phyloP scores from a whole-genome alignment of 2,888 invertebrate species.

The Nemoura dubitans region DNA sequence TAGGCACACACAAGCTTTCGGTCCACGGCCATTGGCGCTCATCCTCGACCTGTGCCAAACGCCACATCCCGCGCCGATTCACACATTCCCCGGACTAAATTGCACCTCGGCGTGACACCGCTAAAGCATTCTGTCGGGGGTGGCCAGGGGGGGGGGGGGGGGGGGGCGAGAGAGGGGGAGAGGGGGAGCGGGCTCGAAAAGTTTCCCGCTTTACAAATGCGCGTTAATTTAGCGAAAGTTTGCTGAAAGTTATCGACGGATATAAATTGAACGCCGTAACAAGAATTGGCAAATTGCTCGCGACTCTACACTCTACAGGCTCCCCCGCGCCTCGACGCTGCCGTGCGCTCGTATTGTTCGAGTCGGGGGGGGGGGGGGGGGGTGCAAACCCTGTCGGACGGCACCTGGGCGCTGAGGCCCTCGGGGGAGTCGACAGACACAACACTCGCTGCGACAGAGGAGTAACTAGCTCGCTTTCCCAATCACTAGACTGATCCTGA shows the following conservation, averaged over 20 bases:
- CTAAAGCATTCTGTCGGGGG: background rate
- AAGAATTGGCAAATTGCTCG: background rate
- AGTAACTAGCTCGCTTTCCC: too few species aligned
- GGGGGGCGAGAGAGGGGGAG: background rate
- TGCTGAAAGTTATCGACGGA: background rate
- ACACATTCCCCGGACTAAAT: background rate
- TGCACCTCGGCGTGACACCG: background rate
- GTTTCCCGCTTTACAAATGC: slow-evolving; percentile 1
- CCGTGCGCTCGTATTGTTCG: too few species aligned
- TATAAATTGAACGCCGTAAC: background rate
- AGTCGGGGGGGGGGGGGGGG: too few species aligned
- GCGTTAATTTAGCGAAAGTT: background rate
- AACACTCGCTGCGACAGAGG: too few species aligned
- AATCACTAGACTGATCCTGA: too few species aligned
- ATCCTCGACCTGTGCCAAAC: too few species aligned
- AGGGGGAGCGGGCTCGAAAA: background rate
- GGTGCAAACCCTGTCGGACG: too few species aligned
- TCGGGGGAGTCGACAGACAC: too few species aligned
- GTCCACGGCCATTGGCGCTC: too few species aligned
- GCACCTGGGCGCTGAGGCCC: too few species aligned
- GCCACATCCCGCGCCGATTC: background rate
- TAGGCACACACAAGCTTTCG: too few species aligned
- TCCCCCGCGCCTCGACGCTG: too few species aligned
- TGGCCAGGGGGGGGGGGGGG: background rate
- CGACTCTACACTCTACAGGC: background rate